These are phyloP conservation scores for Echeneis naucrates DNA, from an alignment of 2,797 vertebrate genomes.

Conservation along the genomic window DNA sequence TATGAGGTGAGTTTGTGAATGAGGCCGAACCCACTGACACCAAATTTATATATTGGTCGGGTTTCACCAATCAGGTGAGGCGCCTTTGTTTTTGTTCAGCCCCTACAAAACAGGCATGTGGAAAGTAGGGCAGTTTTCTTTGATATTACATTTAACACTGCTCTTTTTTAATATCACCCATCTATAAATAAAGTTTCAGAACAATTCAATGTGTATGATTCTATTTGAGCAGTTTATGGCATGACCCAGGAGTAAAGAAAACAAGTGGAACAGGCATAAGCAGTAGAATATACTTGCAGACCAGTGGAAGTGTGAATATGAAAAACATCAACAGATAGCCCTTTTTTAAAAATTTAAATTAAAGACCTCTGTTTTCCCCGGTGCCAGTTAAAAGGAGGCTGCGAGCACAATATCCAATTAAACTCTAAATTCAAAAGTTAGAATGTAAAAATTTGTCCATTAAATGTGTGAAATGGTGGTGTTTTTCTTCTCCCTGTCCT, in stretches of 20 bases:
- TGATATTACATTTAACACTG: too few species aligned
- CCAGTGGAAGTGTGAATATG: not conserved
- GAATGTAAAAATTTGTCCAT: not conserved
- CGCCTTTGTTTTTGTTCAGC: constrained; percentile 33
- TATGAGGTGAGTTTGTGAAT: constrained; percentile 22
- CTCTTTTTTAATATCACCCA: not conserved
- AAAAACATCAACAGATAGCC: not conserved
- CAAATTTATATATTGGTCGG: not conserved
- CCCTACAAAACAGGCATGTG: constrained; percentile 3
- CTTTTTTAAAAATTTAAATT: too few species aligned
- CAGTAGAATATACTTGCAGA: not conserved
- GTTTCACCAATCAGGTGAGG: constrained; percentile 47
- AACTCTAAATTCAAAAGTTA: not conserved
- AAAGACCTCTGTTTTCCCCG: not conserved
- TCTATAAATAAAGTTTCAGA: not conserved
- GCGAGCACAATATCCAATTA: not conserved
- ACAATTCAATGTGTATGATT: not conserved
- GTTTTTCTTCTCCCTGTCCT: not conserved
- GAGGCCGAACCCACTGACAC: constrained; percentile 30
- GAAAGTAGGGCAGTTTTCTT: not conserved
- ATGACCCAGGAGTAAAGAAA: not conserved
- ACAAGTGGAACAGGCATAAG: not conserved
- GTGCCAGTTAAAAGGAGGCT: not conserved
- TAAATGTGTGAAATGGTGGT: not conserved
- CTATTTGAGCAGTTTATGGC: too few species aligned